phyloP scores from a whole-genome alignment of 2,888 invertebrate genomes.

The Dorcus hopei region DNA sequence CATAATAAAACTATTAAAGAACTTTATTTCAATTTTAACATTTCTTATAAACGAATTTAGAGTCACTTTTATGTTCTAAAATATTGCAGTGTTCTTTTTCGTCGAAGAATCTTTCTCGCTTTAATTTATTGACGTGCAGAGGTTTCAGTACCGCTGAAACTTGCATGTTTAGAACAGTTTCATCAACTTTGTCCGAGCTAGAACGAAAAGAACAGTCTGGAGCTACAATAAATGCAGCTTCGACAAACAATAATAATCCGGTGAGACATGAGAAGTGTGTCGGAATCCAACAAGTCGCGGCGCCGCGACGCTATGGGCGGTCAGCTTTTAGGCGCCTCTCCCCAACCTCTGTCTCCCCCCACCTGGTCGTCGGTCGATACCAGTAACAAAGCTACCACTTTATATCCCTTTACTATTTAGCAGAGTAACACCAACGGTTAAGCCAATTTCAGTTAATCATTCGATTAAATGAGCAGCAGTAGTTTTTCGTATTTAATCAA shows the following conservation, averaged over 20 bases:
- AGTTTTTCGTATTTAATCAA: no score
- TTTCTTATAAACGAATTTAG: no score
- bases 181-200: neutral
- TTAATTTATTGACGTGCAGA: no score
- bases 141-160: no score
- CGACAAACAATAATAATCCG: conserved; percentile 46
- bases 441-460: neutral
- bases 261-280: conserved; percentile 46
- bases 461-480: neutral
- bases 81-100: no score
- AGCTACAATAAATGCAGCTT: conserved; percentile 39
- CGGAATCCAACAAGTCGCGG: conserved; percentile 49
- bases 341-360: conserved; percentile 21
- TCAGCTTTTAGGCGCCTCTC: conserved; percentile 55
- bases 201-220: conserved; percentile 10
- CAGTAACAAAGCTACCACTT: conserved; percentile 34
- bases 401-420: conserved; percentile 2
- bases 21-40: no score
- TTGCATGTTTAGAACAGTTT: no score
- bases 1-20: no score
- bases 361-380: conserved; percentile 29
- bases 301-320: conserved; percentile 46
- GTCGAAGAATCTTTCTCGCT: no score
- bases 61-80: no score
- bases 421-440: neutral